Conservation (phyloP, 2,888 invertebrate species). For the Dichetophora obliterata region DNA sequence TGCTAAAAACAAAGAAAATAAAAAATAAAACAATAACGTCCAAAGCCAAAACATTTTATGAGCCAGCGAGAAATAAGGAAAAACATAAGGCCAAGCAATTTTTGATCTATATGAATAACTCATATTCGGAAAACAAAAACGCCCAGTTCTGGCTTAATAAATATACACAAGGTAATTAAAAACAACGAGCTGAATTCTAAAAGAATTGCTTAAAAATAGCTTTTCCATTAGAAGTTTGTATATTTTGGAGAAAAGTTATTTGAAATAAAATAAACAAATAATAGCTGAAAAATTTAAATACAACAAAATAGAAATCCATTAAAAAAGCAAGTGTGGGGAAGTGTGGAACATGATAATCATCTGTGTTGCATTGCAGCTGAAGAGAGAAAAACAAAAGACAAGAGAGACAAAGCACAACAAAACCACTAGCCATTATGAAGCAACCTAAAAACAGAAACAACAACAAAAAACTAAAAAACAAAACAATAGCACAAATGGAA, state of each 20-base stretch:
- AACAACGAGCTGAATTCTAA: no score
- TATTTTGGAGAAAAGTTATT: no score
- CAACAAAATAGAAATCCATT: no score
- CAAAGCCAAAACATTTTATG: conserved; percentile 7
- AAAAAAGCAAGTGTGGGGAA: conserved; percentile 18
- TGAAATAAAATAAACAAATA: no score
- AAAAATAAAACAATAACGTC: conserved; percentile 20
- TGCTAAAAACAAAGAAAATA: neutral
- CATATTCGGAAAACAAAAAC: neutral
- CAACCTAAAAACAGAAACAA: neutral
- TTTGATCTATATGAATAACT: neutral
- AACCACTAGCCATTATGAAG: conserved; percentile 3
- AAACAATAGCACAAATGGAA: neutral
- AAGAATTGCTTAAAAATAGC: neutral
- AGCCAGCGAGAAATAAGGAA: neutral
- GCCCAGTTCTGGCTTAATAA: neutral
- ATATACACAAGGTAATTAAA: neutral
- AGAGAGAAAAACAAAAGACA: neutral
- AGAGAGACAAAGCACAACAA: neutral
- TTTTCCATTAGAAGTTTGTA: no score
- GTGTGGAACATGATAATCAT: conserved; percentile 39
- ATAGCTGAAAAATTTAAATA: neutral
- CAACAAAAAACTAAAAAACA: conserved; percentile 3
- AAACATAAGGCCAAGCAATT: conserved; percentile 17
- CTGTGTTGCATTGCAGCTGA: conserved; percentile 30